Conservation (phyloP, 2,113 vertebrate species). For the Ivindomyrus marchei region DNA sequence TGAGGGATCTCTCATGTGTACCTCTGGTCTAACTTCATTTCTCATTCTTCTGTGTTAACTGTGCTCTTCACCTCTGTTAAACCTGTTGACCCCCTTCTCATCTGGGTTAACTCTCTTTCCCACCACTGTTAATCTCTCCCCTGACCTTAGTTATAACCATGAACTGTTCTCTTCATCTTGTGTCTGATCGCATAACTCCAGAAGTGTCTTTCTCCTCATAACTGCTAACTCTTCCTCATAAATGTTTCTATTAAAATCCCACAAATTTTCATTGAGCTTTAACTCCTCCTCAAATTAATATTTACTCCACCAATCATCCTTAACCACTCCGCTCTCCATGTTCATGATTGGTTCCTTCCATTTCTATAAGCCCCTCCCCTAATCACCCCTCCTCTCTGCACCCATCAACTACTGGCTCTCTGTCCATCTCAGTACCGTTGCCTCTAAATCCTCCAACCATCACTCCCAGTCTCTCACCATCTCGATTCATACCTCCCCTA, state of each 20-base stretch:
- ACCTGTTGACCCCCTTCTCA: constrained; percentile 1
- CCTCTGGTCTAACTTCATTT: background rate
- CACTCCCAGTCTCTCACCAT: background rate
- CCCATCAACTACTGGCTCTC: background rate
- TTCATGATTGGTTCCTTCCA: background rate
- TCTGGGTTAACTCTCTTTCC: background rate
- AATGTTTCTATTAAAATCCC: background rate
- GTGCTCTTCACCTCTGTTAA: background rate
- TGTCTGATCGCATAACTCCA: background rate
- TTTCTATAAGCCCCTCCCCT: background rate
- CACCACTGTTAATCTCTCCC: background rate
- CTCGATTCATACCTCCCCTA: background rate
- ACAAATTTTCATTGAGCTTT: background rate
- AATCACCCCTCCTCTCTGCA: background rate
- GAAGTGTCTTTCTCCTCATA: background rate
- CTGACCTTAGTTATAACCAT: background rate
- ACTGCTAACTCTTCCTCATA: background rate
- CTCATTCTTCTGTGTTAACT: background rate
- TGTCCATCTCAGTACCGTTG: background rate
- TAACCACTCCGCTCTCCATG: background rate
- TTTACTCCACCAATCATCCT: background rate
- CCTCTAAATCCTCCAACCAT: background rate
- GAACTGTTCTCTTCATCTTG: background rate
- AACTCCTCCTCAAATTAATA: background rate
- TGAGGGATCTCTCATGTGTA: background rate